These are phyloP conservation scores for Macroglossus sobrinus DNA, from an alignment of 2,113 vertebrate species.

Conservation along the genomic window DNA sequence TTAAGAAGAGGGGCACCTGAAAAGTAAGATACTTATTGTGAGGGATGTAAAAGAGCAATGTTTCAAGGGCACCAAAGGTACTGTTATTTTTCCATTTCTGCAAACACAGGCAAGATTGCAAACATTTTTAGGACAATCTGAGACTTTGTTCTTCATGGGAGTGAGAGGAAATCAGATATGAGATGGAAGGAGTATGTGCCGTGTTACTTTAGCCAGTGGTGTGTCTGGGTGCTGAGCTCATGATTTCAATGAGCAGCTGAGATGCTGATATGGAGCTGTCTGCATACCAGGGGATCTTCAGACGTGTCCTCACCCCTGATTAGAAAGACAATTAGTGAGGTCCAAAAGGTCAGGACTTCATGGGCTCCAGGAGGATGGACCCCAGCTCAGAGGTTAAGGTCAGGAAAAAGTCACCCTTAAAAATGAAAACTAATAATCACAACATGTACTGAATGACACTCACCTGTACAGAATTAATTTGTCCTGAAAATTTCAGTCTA, in stretches of 20 bases:
- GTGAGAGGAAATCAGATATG: accelerated
- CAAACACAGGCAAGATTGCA: background rate
- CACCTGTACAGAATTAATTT: background rate
- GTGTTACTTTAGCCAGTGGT: accelerated
- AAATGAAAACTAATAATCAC: background rate
- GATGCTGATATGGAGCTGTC: background rate
- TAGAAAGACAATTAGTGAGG: background rate
- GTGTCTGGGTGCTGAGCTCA: background rate
- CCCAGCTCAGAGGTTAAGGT: background rate
- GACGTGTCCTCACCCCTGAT: background rate
- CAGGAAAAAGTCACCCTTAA: background rate
- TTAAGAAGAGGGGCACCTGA: background rate
- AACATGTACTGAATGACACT: background rate
- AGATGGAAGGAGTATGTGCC: background rate
- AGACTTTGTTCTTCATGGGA: background rate
- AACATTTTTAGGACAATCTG: background rate
- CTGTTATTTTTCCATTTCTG: background rate
- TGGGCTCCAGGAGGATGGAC: background rate
- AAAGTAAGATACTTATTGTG: background rate
- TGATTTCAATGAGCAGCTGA: background rate
- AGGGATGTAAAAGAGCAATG: background rate
- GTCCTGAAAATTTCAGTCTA: background rate
- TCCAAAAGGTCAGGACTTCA: background rate
- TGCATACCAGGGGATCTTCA: background rate
- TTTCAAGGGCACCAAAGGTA: background rate